Base-by-base conservation (phyloP, 1,140 invertebrate species). In the Scylla paramamosain region DNA sequence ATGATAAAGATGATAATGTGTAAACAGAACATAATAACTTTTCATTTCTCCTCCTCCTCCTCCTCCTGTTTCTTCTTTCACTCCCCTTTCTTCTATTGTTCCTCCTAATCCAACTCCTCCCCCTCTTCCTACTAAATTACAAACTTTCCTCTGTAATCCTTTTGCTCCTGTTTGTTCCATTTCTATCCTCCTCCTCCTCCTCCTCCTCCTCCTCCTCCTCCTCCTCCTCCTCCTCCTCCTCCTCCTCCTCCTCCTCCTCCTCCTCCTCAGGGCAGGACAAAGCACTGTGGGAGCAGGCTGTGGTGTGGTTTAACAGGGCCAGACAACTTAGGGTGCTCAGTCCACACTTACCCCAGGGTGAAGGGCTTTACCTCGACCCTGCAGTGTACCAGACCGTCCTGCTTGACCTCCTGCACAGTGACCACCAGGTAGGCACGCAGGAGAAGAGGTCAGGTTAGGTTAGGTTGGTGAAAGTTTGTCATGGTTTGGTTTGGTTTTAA, bases 341-440 rank as follows among this genome's bases (percentile, higher is more conserved):
- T 96, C 97, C 98, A 0, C 99, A 99, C 97, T 97, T 99, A 86
- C 98, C 98, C 4, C 97, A 98, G 96, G 97, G 97, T 97, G 96
- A 97, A 82, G 96, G 97, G 28, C 97, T 97, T 46, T 98, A 98
- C 93, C 97, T 99, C 20, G 98, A 98, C 97, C 98, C 98, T 0
- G 98, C 98, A 77, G 98, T 99, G 95, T 99, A 99, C 97, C 99
- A 99, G 97, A 98, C 99, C 97, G 98, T 99, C 52, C 97, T 99
- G 3, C 99, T 98, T 96, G 99, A 99, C 96, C 99, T 99, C 97
- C 97, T 99, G 0, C 98, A 99, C 97, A 98, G 98, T 86, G 98
- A 99, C 97, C 97, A 98, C 45, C 97, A 98, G 96, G 97, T 98
- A 96, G 96, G 4, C 46, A 25, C 25, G 10, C 6, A 10, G 28